Conservation (phyloP, 2,797 vertebrate genomes). For the Catamblyrhynchus diadema region DNA sequence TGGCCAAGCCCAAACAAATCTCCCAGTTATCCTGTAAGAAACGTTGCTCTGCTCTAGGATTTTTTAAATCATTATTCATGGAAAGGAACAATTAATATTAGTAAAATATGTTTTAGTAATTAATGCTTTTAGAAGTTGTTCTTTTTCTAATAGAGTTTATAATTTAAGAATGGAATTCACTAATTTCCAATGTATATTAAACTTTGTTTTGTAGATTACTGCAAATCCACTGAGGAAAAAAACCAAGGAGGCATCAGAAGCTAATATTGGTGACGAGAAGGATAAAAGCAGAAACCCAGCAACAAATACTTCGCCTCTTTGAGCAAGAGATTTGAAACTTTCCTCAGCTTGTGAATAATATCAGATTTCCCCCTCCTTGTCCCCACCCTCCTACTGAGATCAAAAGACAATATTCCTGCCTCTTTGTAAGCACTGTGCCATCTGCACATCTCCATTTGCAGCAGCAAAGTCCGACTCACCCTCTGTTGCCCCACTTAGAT, state of each 20-base stretch:
- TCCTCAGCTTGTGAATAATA: constrained; percentile 40
- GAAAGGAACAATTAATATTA: background rate
- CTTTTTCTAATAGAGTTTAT: background rate
- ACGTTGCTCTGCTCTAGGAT: background rate
- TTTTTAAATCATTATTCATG: background rate
- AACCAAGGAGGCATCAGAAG: background rate
- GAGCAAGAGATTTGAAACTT: constrained; percentile 42
- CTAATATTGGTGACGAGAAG: background rate
- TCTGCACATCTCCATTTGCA: constrained; percentile 44
- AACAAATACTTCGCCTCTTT: constrained; percentile 11
- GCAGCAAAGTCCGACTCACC: background rate
- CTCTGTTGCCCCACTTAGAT: constrained; percentile 39
- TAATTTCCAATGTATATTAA: background rate
- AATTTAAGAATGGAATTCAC: background rate
- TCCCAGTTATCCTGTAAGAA: background rate
- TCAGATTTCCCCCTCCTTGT: constrained; percentile 45
- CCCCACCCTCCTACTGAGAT: constrained; percentile 59
- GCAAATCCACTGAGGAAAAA: background rate
- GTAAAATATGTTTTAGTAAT: background rate
- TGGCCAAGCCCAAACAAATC: background rate
- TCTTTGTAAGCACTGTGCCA: constrained; percentile 42
- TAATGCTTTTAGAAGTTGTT: background rate
- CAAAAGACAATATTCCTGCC: constrained; percentile 54
- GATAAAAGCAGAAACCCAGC: constrained; percentile 33
- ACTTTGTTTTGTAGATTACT: background rate